These are phyloP conservation scores for Nycticorax nycticorax DNA, from an alignment of 2,113 vertebrate species.

Conservation along the genomic window DNA sequence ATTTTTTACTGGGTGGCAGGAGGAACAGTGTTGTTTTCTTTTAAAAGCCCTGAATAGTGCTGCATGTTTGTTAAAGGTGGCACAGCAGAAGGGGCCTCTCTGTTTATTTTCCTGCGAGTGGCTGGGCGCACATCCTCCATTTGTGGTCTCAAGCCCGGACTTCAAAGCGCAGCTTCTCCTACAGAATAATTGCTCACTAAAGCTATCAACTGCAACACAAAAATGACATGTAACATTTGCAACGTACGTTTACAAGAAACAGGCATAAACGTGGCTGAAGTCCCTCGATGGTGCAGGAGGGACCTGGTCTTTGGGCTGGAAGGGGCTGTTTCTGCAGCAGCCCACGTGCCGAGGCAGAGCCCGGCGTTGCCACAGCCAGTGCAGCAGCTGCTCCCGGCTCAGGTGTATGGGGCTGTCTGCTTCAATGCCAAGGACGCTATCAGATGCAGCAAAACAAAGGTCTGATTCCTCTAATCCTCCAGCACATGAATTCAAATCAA, in stretches of 20 bases:
- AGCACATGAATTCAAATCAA: background rate
- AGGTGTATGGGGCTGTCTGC: background rate
- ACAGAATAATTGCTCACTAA: conserved; percentile 49
- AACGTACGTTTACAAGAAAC: conserved; percentile 37
- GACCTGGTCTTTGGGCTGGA: background rate
- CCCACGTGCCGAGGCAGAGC: background rate
- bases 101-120: conserved; percentile 42
- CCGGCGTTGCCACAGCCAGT: background rate
- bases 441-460: background rate
- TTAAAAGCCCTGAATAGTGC: conserved; percentile 53
- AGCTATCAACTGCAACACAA: conserved; percentile 49
- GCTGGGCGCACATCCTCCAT: background rate
- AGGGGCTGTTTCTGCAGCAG: background rate
- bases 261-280: background rate
- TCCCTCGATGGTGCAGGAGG: background rate
- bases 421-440: background rate
- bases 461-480: background rate
- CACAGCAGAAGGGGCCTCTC: conserved; percentile 24
- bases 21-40: conserved; percentile 72
- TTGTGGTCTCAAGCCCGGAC: conserved; percentile 11
- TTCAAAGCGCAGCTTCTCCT: conserved; percentile 58
- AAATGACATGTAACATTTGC: conserved; percentile 48
- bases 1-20: conserved; percentile 76
- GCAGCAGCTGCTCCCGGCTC: background rate
- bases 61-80: conserved; percentile 61